phyloP scores from a whole-genome alignment of 2,113 vertebrate genomes.

The Saguinus imperator region DNA sequence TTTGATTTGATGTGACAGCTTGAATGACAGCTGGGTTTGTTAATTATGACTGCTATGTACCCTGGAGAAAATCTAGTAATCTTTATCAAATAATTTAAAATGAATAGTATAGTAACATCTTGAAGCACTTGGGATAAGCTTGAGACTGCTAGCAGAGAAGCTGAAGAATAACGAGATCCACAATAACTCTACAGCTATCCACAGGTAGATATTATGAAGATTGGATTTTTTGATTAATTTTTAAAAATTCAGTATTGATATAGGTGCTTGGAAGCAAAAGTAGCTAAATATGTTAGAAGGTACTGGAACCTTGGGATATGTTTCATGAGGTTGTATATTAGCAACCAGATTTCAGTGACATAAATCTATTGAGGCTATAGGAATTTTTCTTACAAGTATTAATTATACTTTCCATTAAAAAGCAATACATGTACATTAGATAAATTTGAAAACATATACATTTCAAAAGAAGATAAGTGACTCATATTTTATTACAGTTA shows the following conservation, averaged over 20 bases:
- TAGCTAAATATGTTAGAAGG: neutral
- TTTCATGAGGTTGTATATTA: neutral
- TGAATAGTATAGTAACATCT: neutral
- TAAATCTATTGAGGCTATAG: neutral
- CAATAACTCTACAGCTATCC: neutral
- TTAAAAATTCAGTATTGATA: neutral
- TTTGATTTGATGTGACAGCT: neutral
- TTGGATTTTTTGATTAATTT: neutral
- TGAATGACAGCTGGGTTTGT: slow-evolving; percentile 51
- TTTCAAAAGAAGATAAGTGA: neutral
- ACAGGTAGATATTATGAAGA: neutral
- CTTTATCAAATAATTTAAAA: slow-evolving; percentile 7
- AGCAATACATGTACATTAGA: neutral
- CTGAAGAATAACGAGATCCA: neutral
- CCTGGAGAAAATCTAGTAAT: slow-evolving; percentile 38
- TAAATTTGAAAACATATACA: neutral
- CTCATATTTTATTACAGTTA: neutral
- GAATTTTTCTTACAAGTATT: neutral
- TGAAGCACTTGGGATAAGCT: neutral
- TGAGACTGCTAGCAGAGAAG: neutral
- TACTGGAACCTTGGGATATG: neutral
- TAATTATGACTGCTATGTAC: slow-evolving; percentile 26
- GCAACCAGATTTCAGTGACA: neutral
- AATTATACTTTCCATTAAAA: neutral
- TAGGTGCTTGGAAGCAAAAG: neutral